Conservation (phyloP, 2,888 invertebrate species). For the Patella caerulea region DNA sequence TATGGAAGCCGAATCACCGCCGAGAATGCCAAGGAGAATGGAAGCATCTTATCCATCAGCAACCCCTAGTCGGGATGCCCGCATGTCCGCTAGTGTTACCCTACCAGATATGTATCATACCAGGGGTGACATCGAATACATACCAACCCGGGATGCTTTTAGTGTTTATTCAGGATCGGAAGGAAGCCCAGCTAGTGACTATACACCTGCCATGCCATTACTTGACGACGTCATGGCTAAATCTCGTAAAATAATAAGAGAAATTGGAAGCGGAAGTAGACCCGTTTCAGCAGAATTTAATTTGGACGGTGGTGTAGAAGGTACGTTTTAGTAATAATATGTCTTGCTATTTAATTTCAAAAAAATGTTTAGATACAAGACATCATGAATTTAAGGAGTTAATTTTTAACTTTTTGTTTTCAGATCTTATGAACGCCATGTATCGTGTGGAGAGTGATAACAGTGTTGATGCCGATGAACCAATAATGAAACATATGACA, state of each 20-base stretch:
- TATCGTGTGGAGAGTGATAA: slow-evolving; percentile 69
- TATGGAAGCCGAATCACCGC: slow-evolving; percentile 23
- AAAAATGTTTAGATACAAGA: too few species aligned
- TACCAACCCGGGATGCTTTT: slow-evolving; percentile 70
- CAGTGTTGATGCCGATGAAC: slow-evolving; percentile 69
- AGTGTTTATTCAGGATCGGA: slow-evolving; percentile 71
- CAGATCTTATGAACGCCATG: slow-evolving; percentile 65
- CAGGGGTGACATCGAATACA: slow-evolving; percentile 53
- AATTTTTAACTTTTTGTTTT: slow-evolving; percentile 13
- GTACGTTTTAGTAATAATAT: slow-evolving; percentile 36
- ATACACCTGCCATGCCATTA: slow-evolving; percentile 76
- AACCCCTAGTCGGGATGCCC: slow-evolving; percentile 37
- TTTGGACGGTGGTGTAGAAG: slow-evolving; percentile 57
- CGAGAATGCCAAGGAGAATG: slow-evolving; percentile 29
- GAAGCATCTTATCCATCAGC: slow-evolving; percentile 37
- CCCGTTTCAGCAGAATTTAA: slow-evolving; percentile 66
- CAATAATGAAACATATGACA: slow-evolving; percentile 69
- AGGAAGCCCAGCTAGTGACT: slow-evolving; percentile 58
- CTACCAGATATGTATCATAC: slow-evolving; percentile 59
- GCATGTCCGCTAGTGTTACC: slow-evolving; percentile 58
- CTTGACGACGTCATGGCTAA: slow-evolving; percentile 76
- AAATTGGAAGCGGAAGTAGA: slow-evolving; percentile 62
- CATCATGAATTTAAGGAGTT: too few species aligned
- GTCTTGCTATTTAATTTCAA: too few species aligned
- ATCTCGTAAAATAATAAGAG: slow-evolving; percentile 73